Percentiles rank a stretch among this genome's conserved stretches.
These are phyloP conservation scores for Daboia siamensis DNA, from an alignment of 2,113 vertebrate species.

Conservation along the genomic window DNA sequence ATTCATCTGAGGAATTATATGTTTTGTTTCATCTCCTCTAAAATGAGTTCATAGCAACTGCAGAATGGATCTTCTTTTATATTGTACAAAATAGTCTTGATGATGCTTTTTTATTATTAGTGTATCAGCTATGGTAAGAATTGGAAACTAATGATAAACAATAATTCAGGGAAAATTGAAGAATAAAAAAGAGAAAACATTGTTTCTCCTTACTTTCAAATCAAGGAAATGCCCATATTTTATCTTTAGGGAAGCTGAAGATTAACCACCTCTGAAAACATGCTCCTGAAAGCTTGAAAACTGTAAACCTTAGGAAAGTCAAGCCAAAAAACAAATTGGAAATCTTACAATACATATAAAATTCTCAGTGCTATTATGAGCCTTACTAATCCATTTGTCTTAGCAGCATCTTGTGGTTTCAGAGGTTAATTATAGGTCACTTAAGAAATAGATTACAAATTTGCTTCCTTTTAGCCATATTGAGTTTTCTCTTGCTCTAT, in stretches of 20 bases:
- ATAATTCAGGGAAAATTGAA: not conserved
- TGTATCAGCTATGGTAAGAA: not conserved
- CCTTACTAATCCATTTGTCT: constrained; percentile 30
- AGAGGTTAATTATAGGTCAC: constrained; percentile 25
- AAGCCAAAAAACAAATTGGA: constrained; percentile 7
- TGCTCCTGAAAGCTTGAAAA: not conserved
- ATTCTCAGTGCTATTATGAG: constrained; percentile 34
- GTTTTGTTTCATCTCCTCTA: constrained; percentile 12
- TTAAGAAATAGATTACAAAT: constrained; percentile 35
- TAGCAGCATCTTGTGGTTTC: constrained; percentile 26
- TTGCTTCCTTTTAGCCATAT: constrained; percentile 32
- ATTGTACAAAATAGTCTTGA: not conserved
- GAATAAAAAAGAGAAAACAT: too few species aligned
- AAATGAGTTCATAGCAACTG: not conserved
- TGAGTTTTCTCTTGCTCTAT: constrained; percentile 1
- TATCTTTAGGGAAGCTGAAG: not conserved
- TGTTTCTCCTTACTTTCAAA: constrained; percentile 38
- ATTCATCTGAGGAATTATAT: constrained; percentile 46
- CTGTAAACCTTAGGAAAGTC: not conserved
- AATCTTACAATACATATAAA: constrained; percentile 5
- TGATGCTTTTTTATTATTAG: not conserved
- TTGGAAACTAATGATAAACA: constrained; percentile 32
- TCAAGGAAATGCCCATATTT: not conserved
- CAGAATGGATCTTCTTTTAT: constrained; percentile 27
- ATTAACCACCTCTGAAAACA: not conserved